Conservation (phyloP, 2,888 invertebrate species). For the Agapetus fuscipes region DNA sequence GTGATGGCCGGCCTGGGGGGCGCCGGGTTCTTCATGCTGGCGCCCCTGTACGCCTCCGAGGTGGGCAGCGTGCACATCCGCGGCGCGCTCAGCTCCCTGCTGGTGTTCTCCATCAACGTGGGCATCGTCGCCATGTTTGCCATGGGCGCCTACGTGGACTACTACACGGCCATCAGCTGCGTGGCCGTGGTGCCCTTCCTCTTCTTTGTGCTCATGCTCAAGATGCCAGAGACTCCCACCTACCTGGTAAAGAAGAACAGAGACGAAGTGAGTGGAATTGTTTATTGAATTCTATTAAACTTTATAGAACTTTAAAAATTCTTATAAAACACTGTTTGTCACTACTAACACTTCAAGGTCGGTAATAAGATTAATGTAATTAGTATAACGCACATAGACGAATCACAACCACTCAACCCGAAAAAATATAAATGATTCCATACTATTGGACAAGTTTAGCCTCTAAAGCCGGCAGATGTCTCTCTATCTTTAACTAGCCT, state of each 20-base stretch:
- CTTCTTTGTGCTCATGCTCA: conserved; percentile 37
- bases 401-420: no score
- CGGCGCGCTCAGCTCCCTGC: conserved; percentile 49
- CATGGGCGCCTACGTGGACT: conserved; percentile 40
- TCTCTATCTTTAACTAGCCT: no score
- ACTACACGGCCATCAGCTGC: conserved; percentile 39
- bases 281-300: no score
- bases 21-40: conserved; percentile 37
- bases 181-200: conserved; percentile 39
- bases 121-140: conserved; percentile 43
- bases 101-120: conserved; percentile 39
- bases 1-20: conserved; percentile 42
- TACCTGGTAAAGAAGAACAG: conserved; percentile 35
- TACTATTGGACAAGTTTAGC: no score
- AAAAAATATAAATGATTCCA: no score
- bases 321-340: no score
- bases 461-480: no score
- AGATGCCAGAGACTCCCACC: conserved; percentile 54
- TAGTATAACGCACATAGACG: no score
- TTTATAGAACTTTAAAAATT: no score
- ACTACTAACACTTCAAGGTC: no score
- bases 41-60: conserved; percentile 44
- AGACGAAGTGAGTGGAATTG: conserved; percentile 8
- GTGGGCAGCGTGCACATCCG: conserved; percentile 43
- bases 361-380: no score